These are phyloP conservation scores for Neosalanx taihuensis DNA, from an alignment of 2,797 vertebrate species.

Conservation along the genomic window DNA sequence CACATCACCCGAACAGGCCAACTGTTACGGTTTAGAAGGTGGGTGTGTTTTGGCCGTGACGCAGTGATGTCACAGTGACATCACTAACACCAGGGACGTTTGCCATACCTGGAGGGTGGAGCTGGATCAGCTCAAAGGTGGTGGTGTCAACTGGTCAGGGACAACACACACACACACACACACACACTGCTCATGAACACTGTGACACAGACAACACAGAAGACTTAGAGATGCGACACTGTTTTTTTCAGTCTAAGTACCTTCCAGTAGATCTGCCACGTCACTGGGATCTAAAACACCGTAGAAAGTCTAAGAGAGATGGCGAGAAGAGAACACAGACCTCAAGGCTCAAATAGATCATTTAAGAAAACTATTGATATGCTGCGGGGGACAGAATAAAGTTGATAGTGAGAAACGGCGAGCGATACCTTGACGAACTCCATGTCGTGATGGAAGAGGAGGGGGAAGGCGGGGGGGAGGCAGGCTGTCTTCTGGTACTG, in stretches of 20 bases:
- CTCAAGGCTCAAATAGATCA: not conserved
- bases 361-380: no score
- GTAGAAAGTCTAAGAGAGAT: slow-evolving; percentile 74
- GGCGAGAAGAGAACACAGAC: slow-evolving; percentile 11
- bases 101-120: slow-evolving; percentile 81
- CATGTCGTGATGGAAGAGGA: slow-evolving; percentile 84
- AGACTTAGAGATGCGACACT: not conserved
- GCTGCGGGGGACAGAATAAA: no score
- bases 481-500: slow-evolving; percentile 82
- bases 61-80: no score
- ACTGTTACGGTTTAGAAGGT: not conserved
- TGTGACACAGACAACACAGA: not conserved
- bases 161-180: not conserved
- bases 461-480: slow-evolving; percentile 82
- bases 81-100: no score
- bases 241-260: slow-evolving; percentile 71
- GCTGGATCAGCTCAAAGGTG: slow-evolving; percentile 92
- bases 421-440: slow-evolving; percentile 85
- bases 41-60: no score
- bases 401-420: no score
- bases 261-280: slow-evolving; percentile 85
- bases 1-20: not conserved
- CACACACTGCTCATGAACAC: not conserved
- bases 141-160: slow-evolving; percentile 85
- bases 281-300: slow-evolving; percentile 85